phyloP scores from a whole-genome alignment of 2,113 vertebrate genomes.

The Megaleporinus macrocephalus region DNA sequence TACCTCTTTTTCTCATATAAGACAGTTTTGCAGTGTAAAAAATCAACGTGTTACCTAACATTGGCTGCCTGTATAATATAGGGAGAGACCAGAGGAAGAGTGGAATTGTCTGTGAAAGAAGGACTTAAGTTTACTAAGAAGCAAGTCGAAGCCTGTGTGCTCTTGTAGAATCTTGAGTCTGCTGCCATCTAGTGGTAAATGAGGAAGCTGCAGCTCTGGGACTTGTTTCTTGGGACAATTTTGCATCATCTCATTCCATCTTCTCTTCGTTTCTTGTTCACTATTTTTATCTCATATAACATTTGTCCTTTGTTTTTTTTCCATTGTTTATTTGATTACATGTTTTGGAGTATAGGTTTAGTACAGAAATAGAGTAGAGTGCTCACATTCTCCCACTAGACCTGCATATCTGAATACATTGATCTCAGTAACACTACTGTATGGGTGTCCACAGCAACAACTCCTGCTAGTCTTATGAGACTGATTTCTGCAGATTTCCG shows the following conservation, averaged over 20 bases:
- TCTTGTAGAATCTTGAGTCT: neutral
- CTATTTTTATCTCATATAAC: neutral
- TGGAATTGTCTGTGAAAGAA: neutral
- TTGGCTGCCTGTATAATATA: neutral
- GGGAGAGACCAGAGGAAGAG: neutral
- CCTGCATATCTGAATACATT: neutral
- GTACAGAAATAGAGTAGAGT: too few species aligned
- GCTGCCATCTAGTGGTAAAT: constrained; percentile 18
- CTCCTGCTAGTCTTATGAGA: neutral
- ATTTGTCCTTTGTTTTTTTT: neutral
- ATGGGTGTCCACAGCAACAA: neutral
- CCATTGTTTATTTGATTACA: neutral
- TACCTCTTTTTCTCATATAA: too few species aligned
- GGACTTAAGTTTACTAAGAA: too few species aligned
- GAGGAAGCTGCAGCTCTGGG: neutral
- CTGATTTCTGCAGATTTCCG: too few species aligned
- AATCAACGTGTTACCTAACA: too few species aligned
- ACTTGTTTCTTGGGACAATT: neutral
- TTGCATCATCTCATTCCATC: neutral
- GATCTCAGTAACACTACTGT: neutral
- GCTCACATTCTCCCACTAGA: neutral
- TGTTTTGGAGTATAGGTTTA: neutral
- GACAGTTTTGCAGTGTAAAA: too few species aligned
- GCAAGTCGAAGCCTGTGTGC: too few species aligned
- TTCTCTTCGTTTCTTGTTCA: neutral